Evolutionary conservation across 2,888 invertebrate genomes (phyloP).

Genomic region (Drosophila anceps): DNA sequence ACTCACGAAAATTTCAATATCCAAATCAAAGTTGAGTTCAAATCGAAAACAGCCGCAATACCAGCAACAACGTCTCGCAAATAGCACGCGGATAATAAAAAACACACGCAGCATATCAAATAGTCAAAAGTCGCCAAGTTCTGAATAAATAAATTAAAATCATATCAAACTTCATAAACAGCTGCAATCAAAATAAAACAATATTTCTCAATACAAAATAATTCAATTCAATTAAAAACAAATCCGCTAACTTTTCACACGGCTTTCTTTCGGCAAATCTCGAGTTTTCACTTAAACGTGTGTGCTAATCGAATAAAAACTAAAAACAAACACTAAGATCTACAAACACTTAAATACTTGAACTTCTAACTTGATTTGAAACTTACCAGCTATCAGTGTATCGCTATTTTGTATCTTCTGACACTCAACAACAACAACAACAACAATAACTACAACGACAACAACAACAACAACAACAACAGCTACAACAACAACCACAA

Average conservation of each 20-base stretch:
- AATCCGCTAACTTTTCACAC: slow-evolving; percentile 39
- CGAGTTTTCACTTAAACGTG: slow-evolving; percentile 50
- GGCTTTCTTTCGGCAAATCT: slow-evolving; percentile 33
- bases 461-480: slow-evolving; percentile 28
- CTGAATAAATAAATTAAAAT: slow-evolving; percentile 19
- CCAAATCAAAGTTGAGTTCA: slow-evolving; percentile 84
- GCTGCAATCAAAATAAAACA: slow-evolving; percentile 26
- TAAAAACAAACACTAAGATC: slow-evolving; percentile 15
- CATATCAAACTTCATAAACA: slow-evolving; percentile 10
- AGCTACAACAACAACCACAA: slow-evolving; percentile 31
- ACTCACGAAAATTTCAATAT: slow-evolving; percentile 81
- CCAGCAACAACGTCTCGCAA: slow-evolving; percentile 83
- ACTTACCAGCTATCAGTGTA: slow-evolving; percentile 43
- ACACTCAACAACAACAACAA: slow-evolving; percentile 36
- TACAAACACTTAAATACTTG: slow-evolving; percentile 22
- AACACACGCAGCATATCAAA: slow-evolving; percentile 64
- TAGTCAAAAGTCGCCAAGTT: slow-evolving; percentile 49
- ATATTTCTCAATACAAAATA: slow-evolving; percentile 1
- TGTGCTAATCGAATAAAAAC: slow-evolving; percentile 16
- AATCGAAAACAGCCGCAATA: slow-evolving; percentile 84
- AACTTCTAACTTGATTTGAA: slow-evolving; percentile 28
- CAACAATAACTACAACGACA: slow-evolving; percentile 26
- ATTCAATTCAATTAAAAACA: slow-evolving; percentile 15
- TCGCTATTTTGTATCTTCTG: slow-evolving; percentile 48
- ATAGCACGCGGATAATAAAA: slow-evolving; percentile 77